Evolutionary conservation across 2,113 vertebrate species (phyloP).

Genomic region (Epinephelus cyanopodus): DNA sequence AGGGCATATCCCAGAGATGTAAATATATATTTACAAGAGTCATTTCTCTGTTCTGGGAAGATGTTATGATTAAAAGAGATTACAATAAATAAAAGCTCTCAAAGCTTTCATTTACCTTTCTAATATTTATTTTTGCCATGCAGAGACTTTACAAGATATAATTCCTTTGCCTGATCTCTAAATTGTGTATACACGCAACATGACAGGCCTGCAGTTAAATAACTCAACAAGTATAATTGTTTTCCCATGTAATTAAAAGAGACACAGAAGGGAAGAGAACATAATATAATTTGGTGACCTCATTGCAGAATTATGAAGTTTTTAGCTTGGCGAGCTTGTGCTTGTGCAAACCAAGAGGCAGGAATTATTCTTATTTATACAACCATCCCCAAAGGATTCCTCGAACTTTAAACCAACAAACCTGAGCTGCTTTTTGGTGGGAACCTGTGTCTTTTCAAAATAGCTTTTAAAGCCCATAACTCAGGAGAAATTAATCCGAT

Average conservation of each 20-base stretch:
- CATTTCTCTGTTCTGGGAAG: constrained; percentile 29
- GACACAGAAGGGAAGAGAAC: constrained; percentile 92
- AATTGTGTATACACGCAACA: constrained; percentile 89
- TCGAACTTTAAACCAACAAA: constrained; percentile 89
- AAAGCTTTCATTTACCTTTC: constrained; percentile 58
- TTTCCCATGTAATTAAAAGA: constrained; percentile 90
- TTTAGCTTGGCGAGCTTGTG: constrained; percentile 89
- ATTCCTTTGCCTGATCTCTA: constrained; percentile 85
- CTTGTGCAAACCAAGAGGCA: constrained; percentile 88
- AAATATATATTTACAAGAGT: constrained; percentile 43
- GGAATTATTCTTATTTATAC: constrained; percentile 91
- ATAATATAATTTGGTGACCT: constrained; percentile 95
- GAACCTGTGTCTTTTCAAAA: constrained; percentile 86
- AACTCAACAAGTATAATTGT: constrained; percentile 91
- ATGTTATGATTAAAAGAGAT: constrained; percentile 42
- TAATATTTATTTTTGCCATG: constrained; percentile 58
- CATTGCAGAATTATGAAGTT: constrained; percentile 92
- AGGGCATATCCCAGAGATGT: constrained; percentile 24
- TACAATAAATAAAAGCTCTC: constrained; percentile 58
- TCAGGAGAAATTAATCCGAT: constrained; percentile 75
- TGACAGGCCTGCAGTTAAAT: constrained; percentile 89
- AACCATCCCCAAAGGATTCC: constrained; percentile 90
- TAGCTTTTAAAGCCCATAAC: constrained; percentile 70
- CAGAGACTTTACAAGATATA: constrained; percentile 79
- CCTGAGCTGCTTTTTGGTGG: constrained; percentile 85